Conservation (phyloP, 2,113 vertebrate genomes). For the Agelaius tricolor region DNA sequence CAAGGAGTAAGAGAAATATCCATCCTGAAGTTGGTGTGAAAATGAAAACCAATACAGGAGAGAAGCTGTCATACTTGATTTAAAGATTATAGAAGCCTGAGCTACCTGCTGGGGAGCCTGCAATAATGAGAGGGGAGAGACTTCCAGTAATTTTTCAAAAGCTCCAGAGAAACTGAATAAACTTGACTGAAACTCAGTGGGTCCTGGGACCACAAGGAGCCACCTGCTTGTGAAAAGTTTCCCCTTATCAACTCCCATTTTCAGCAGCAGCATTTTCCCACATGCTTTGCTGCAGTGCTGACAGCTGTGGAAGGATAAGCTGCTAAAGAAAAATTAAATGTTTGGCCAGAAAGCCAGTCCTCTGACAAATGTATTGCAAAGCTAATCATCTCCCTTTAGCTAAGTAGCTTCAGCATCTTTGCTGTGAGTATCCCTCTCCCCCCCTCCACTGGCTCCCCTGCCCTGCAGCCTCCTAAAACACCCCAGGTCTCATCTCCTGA, state of each 20-base stretch:
- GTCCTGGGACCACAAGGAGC: background rate
- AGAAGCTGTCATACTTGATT: slow-evolving; percentile 21
- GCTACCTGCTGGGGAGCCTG: background rate
- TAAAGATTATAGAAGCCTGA: background rate
- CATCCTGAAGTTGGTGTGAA: background rate
- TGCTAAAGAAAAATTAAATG: background rate
- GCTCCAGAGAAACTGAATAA: background rate
- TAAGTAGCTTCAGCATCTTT: background rate
- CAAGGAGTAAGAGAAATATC: background rate
- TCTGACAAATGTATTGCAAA: background rate
- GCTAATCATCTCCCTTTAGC: background rate
- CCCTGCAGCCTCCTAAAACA: background rate
- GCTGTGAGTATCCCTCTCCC: rapidly evolving
- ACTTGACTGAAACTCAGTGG: background rate
- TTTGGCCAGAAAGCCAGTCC: background rate
- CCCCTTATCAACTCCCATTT: background rate
- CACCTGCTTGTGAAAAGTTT: background rate
- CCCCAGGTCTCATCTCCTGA: background rate
- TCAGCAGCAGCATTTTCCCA: background rate
- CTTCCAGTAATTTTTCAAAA: background rate
- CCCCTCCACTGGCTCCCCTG: background rate
- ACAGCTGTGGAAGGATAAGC: background rate
- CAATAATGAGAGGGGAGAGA: background rate
- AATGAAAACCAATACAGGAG: background rate
- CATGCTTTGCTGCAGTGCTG: background rate